A percentile compares a stretch with the other conserved stretches of the same genome.
phyloP scores from a whole-genome alignment of 2,888 invertebrate genomes.

The Euproctis similis region DNA sequence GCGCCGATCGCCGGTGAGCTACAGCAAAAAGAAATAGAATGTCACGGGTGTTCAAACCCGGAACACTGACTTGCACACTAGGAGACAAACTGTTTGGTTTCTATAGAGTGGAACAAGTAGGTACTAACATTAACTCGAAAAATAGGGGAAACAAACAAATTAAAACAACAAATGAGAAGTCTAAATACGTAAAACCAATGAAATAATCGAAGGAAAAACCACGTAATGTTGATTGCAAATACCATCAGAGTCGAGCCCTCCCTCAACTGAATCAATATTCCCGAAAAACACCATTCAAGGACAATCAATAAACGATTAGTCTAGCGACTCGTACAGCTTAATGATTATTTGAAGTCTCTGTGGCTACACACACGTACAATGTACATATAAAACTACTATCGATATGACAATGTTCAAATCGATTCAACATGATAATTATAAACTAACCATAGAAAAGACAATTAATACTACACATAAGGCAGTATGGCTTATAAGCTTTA shows the following conservation, averaged over 20 bases:
- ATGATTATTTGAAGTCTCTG: constrained; percentile 64
- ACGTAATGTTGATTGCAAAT: constrained; percentile 18
- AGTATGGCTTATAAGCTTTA: too few relatives aligned
- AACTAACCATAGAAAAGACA: too few relatives aligned
- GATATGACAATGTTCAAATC: too few relatives aligned
- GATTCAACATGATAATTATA: too few relatives aligned
- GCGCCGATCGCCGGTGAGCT: constrained; percentile 77
- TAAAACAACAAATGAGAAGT: neutral
- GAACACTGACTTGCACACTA: constrained; percentile 21
- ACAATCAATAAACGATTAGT: constrained; percentile 58
- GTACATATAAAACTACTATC: too few relatives aligned
- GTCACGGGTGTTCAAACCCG: constrained; percentile 31
- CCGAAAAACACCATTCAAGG: constrained; percentile 29
- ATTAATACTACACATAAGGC: too few relatives aligned
- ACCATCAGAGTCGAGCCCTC: constrained; percentile 16
- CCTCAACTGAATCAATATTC: constrained; percentile 29
- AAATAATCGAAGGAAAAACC: constrained; percentile 11
- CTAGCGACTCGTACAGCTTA: constrained; percentile 35
- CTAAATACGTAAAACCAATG: constrained; percentile 3
- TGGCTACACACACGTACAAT: too few relatives aligned
- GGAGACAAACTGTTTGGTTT: constrained; percentile 35
- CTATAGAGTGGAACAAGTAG: too few relatives aligned
- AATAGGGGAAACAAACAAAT: too few relatives aligned
- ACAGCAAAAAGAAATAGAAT: constrained; percentile 16
- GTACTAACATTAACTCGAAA: too few relatives aligned